Evolutionary conservation across 2,113 vertebrate species (phyloP), one percentile per base, ranked within the genome.

Genomic region (Otis tarda): DNA sequence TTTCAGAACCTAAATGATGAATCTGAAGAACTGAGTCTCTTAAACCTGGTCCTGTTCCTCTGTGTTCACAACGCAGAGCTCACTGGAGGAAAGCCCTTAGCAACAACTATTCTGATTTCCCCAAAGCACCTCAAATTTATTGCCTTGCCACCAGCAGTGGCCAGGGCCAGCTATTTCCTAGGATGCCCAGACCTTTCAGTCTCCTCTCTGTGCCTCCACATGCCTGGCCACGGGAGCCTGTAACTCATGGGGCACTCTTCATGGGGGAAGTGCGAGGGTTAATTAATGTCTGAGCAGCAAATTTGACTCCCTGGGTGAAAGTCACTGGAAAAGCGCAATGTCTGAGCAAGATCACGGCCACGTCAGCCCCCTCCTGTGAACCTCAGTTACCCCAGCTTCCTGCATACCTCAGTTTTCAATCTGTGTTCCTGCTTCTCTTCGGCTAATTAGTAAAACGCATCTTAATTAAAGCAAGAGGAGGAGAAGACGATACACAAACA

Each of bases 401-500:
- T 35, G 2, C 24, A 37, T 22, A 47, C 76, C 71, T 65, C 47
- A 45, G 10, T n/a, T 83, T 89, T 93, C 82, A 85, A 74, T 89
- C 74, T 75, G 35, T 25, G 22, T 20, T 91, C 37, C 2, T 79
- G 33, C 45, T 93, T 87, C 70, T 47, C 35, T 67, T 79, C 41
- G 30, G 76, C 53, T 86, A 77, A 90, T 95, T 87, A 95, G 78
- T 33, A 60, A 95, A 95, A 79, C 65, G 45, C 37, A 77, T 60
- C 81, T 92, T 90, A 89, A 86, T 93, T 92, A 90, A 59, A 86
- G 63, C 49, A 75, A 61, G 85, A 81, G 81, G 56, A 89, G 86
- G 43, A 67, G 63, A 23, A 39, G 80, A 57, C 1, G 28, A 43
- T 14, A 74, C 27, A 23, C 59, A 81, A 88, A 73, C 74, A 57